Evolutionary conservation across 1,140 invertebrate species (phyloP), one percentile per base, ranked within the genome.

Genomic region (Sesamia nonagrioides): DNA sequence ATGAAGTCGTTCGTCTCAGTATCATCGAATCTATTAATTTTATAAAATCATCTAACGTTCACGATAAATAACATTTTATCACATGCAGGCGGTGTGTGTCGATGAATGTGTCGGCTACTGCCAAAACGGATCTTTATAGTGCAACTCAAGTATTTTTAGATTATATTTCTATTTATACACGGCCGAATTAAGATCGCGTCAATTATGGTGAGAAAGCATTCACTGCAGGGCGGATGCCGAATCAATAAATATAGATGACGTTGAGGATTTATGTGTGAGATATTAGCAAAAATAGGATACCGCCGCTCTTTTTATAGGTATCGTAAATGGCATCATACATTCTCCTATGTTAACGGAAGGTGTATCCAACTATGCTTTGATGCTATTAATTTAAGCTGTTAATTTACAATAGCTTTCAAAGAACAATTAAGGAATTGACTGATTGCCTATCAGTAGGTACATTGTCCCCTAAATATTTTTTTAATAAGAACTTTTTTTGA

Each of bases 151-250:
- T 35, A 75, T 50, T 75, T 50, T 35, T 52, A 50, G 37, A 18
- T 15, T n/a, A 7, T 17, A 18, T 48, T 13, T 60, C 52, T 75
- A 75, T 48, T 63, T 37, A 37, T 37, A 63, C 0, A 42, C 33
- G 27, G 18, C 18, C 18, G 54, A 63, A 33, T 63, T 63, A 63
- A 61, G 40, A 61, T 35, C 73, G 42, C 56, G 45, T 75, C 58
- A 61, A 75, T 63, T 75, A 75, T 52, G 73, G 58, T 61, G 48
- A 37, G 58, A 50, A 75, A 52, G 73, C 58, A 35, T 7, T 75
- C 40, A 11, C 18, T 6, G 45, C 15, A 50, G 45, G 45, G 15
- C 45, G 13, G 45, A 45, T 45, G 45, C 15, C 45, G 56, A 75
- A 33, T 61, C 42, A 75, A 75, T 35, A 63, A 48, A 63, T 52